Conservation (phyloP, 2,797 vertebrate genomes). For the Phaenicophaeus curvirostris region DNA sequence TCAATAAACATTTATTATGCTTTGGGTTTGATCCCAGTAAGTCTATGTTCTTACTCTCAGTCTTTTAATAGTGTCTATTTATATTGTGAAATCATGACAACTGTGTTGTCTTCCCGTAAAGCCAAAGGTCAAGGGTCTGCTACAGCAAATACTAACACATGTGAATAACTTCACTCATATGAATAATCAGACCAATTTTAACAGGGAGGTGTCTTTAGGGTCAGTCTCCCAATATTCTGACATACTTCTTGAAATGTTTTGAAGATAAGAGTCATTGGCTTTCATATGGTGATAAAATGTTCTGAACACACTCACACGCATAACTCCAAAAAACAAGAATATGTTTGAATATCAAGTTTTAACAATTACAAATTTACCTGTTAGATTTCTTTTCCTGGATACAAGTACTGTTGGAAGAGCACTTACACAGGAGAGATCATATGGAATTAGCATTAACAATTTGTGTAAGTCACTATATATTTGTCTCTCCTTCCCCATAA, state of each 20-base stretch:
- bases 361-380: neutral
- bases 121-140: constrained; percentile 18
- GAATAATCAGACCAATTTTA: constrained; percentile 40
- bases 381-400: neutral
- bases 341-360: neutral
- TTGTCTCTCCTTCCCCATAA: neutral
- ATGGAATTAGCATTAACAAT: neutral
- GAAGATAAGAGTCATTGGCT: neutral
- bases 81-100: constrained; percentile 50
- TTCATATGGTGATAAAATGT: constrained; percentile 33
- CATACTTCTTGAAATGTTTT: constrained; percentile 39
- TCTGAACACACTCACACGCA: neutral
- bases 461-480: neutral
- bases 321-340: neutral
- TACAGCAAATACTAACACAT: constrained; percentile 30
- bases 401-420: neutral
- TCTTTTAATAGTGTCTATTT: constrained; percentile 38
- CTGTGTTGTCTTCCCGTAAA: constrained; percentile 27
- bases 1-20: constrained; percentile 31
- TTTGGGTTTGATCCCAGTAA: constrained; percentile 41
- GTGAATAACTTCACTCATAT: constrained; percentile 12
- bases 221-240: constrained; percentile 50
- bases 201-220: neutral
- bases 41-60: neutral
- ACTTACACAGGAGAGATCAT: neutral